phyloP scores from a whole-genome alignment of 2,113 vertebrate genomes.

The Proteles cristata region DNA sequence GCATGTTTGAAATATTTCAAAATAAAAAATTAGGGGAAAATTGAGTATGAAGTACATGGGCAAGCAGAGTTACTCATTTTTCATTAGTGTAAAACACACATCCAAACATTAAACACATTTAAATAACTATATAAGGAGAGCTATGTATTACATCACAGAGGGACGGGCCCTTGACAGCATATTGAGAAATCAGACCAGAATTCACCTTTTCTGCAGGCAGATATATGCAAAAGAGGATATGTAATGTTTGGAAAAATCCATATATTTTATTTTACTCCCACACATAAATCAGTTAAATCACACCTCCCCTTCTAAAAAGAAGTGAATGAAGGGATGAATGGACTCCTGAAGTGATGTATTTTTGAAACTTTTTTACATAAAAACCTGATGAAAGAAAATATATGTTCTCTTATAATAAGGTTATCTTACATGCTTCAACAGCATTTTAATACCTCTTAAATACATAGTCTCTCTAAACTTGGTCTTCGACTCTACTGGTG shows the following conservation, averaged over 20 bases:
- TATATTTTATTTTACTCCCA: not conserved
- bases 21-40: not conserved
- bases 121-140: not conserved
- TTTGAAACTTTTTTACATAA: not conserved
- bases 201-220: not conserved
- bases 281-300: not conserved
- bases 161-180: too few species aligned
- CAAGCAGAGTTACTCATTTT: not conserved
- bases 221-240: not conserved
- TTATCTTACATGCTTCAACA: not conserved
- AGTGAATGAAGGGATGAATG: not conserved
- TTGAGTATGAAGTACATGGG: not conserved
- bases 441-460: not conserved
- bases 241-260: not conserved
- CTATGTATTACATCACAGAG: not conserved
- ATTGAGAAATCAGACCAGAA: not conserved
- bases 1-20: not conserved
- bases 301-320: not conserved
- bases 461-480: not conserved
- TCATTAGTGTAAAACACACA: not conserved
- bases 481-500: not conserved
- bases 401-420: not conserved
- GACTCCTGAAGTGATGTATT: not conserved
- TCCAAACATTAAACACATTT: not conserved
- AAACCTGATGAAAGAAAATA: not conserved